These are phyloP conservation scores for Ceratina japonica DNA, from an alignment of 1,140 invertebrate genomes.

Conservation along the genomic window DNA sequence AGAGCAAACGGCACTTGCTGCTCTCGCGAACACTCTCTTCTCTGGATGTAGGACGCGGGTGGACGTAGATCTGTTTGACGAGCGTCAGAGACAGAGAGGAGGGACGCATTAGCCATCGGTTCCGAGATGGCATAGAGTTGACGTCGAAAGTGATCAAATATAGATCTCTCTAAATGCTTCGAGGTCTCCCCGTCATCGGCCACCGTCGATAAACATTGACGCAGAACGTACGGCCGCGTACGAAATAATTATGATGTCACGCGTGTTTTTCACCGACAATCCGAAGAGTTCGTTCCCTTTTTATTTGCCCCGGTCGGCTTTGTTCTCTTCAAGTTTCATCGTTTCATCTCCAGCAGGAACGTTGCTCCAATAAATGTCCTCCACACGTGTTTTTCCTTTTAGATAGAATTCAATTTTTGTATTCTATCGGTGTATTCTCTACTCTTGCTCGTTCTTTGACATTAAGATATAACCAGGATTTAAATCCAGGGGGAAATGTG, in stretches of 20 bases:
- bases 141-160: slow-evolving; percentile 71
- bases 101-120: slow-evolving; percentile 67
- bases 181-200: slow-evolving; percentile 34
- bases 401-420: too few relatives aligned
- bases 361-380: too few relatives aligned
- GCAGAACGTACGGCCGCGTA: slow-evolving; percentile 31
- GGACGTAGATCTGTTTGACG: slow-evolving; percentile 62
- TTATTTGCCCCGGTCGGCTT: neutral
- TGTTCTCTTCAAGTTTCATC: neutral
- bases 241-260: slow-evolving; percentile 58
- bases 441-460: too few relatives aligned
- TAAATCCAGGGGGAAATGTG: too few relatives aligned
- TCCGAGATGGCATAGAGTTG: slow-evolving; percentile 63
- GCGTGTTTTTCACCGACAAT: neutral
- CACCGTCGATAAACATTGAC: slow-evolving; percentile 59
- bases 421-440: too few relatives aligned
- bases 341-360: too few relatives aligned
- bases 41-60: slow-evolving; percentile 55
- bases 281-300: neutral
- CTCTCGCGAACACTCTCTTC: slow-evolving; percentile 51
- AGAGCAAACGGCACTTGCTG: slow-evolving; percentile 68
- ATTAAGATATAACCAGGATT: too few relatives aligned
- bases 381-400: too few relatives aligned
- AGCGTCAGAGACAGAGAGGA: slow-evolving; percentile 56
- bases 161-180: slow-evolving; percentile 69